phyloP scores from a whole-genome alignment of 2,888 invertebrate species.

The Drosophila mayaguana region DNA sequence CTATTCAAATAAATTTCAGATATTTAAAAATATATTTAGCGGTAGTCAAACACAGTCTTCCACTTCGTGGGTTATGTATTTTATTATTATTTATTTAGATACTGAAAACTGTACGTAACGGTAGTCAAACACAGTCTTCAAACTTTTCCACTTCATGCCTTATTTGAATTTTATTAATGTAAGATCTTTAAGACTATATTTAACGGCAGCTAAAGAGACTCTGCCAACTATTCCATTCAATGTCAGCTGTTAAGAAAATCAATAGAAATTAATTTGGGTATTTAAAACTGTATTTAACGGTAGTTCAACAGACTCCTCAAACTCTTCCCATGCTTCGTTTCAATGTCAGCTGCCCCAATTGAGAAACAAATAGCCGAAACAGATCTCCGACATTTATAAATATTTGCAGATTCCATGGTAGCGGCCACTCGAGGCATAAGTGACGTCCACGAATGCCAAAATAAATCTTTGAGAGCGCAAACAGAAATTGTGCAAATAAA shows the following conservation, averaged over 20 bases:
- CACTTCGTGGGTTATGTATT: no score
- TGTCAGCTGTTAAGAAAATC: not conserved
- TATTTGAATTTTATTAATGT: no score
- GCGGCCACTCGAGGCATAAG: conserved; percentile 53
- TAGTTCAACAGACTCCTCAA: not conserved
- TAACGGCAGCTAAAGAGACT: no score
- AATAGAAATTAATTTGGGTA: not conserved
- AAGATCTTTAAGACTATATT: no score
- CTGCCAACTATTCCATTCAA: no score
- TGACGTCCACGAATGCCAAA: conserved; percentile 58
- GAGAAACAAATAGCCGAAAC: conserved; percentile 14
- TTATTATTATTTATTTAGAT: no score
- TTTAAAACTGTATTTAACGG: not conserved
- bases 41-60: no score
- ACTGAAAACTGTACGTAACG: no score
- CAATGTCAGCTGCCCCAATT: conserved; percentile 52
- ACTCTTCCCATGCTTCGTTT: conserved; percentile 13
- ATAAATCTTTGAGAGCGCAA: conserved; percentile 20
- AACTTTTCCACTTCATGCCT: no score
- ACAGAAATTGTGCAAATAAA: conserved; percentile 44
- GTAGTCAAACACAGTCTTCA: no score
- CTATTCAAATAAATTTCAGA: not conserved
- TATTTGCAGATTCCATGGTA: conserved; percentile 62
- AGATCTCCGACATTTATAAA: conserved; percentile 47
- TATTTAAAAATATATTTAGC: not conserved